Evolutionary conservation across 2,888 invertebrate species (phyloP).

Genomic region (Andricus curvator): DNA sequence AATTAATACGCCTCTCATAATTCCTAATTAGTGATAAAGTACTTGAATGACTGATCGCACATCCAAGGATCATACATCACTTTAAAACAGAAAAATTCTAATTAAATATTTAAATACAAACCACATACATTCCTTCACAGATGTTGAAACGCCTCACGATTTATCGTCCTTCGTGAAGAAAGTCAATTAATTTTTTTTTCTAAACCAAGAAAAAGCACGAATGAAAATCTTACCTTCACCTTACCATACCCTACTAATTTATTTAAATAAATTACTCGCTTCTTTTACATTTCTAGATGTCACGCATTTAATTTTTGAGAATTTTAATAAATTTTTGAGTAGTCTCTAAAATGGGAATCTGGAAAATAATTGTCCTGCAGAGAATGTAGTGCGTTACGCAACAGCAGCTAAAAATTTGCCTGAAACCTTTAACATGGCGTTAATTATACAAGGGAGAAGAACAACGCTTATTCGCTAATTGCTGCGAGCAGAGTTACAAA

Average conservation of each 20-base stretch:
- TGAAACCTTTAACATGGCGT: slow-evolving; percentile 24
- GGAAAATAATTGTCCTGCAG: neutral
- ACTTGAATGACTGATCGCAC: neutral
- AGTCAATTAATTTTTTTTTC: slow-evolving; percentile 12
- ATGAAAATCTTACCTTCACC: neutral
- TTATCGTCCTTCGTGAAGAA: slow-evolving; percentile 16
- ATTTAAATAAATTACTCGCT: neutral
- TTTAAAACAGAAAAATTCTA: neutral
- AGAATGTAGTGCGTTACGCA: neutral
- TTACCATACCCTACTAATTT: neutral
- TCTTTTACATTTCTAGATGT: neutral
- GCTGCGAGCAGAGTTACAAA: slow-evolving; percentile 33
- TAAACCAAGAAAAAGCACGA: neutral
- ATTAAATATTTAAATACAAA: neutral
- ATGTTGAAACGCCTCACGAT: neutral
- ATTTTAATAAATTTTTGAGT: neutral
- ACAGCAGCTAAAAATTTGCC: slow-evolving; percentile 3
- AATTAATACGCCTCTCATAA: too few relatives aligned
- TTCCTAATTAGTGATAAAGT: too few relatives aligned
- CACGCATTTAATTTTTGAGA: neutral
- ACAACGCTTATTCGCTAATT: slow-evolving; percentile 37
- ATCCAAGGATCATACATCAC: neutral
- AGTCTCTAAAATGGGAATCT: neutral
- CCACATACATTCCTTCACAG: neutral
- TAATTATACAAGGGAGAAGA: slow-evolving; percentile 19